Conservation (phyloP, 37 sponge, comb jelly and placozoan species). For the Amphimedon queenslandica region DNA sequence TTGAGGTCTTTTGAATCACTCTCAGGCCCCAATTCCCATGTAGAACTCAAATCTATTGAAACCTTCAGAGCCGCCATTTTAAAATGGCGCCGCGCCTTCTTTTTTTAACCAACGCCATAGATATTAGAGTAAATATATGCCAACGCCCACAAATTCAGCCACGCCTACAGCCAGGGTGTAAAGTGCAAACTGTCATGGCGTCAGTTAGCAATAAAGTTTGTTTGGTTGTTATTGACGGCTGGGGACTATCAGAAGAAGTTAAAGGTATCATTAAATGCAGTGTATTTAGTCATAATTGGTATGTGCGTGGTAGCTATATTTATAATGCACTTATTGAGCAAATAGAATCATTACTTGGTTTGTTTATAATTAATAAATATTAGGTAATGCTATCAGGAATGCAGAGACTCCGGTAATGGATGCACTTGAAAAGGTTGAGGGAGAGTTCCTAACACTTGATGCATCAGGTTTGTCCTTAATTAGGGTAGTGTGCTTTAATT, state of each 20-base stretch:
- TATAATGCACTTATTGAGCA: too few relatives aligned
- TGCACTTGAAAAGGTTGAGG: conserved; percentile 49
- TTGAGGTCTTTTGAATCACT: too few relatives aligned
- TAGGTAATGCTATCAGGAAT: conserved; percentile 92
- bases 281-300: neutral
- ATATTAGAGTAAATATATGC: too few relatives aligned
- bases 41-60: too few relatives aligned
- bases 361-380: too few relatives aligned
- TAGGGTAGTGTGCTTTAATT: too few relatives aligned
- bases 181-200: too few relatives aligned
- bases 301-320: neutral
- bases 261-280: neutral
- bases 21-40: too few relatives aligned
- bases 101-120: too few relatives aligned
- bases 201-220: conserved; percentile 61
- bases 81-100: too few relatives aligned
- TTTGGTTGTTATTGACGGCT: conserved; percentile 94
- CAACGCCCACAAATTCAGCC: neutral
- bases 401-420: conserved; percentile 98
- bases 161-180: neutral
- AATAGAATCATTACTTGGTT: too few relatives aligned
- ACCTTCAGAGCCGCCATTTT: too few relatives aligned
- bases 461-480: conserved; percentile 68
- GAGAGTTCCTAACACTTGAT: conserved; percentile 66
- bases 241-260: conserved; percentile 78